Percentiles rank a stretch among this genome's conserved stretches.
These are phyloP conservation scores for Caenorhabditis sulstoni DNA, from an alignment of 2,888 invertebrate genomes.

Conservation along the genomic window DNA sequence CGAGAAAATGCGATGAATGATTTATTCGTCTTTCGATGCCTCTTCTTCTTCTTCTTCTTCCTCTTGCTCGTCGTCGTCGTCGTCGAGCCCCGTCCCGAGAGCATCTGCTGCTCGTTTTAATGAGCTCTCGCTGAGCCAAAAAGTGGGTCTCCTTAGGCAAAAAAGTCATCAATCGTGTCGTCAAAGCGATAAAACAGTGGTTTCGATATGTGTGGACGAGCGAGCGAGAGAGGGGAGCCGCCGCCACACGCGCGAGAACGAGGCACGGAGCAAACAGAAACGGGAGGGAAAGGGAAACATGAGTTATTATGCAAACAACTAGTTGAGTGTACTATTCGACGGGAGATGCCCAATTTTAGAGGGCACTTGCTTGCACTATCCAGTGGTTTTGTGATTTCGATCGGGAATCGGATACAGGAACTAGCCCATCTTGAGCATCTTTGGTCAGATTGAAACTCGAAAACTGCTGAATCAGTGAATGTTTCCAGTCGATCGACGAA, in stretches of 20 bases:
- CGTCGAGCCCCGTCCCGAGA: not conserved
- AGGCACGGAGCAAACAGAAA: conserved; percentile 18
- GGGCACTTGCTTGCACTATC: not conserved
- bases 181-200: too few species aligned
- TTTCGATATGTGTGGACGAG: too few species aligned
- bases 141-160: too few species aligned
- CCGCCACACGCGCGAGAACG: not conserved
- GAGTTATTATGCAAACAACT: conserved; percentile 53
- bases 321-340: conserved; percentile 24
- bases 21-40: conserved; percentile 18
- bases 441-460: too few species aligned
- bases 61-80: not conserved
- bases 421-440: too few species aligned
- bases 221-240: too few species aligned
- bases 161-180: not conserved
- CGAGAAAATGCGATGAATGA: conserved; percentile 12
- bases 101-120: not conserved
- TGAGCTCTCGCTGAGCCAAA: not conserved
- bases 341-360: conserved; percentile 14
- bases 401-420: too few species aligned
- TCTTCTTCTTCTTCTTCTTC: not conserved
- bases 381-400: not conserved
- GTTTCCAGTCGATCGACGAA: conserved; percentile 55
- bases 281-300: conserved; percentile 41
- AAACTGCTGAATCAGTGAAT: too few species aligned